These are phyloP conservation scores for Cataglyphis rosenhaueri DNA, from an alignment of 2,888 invertebrate species.

Conservation along the genomic window DNA sequence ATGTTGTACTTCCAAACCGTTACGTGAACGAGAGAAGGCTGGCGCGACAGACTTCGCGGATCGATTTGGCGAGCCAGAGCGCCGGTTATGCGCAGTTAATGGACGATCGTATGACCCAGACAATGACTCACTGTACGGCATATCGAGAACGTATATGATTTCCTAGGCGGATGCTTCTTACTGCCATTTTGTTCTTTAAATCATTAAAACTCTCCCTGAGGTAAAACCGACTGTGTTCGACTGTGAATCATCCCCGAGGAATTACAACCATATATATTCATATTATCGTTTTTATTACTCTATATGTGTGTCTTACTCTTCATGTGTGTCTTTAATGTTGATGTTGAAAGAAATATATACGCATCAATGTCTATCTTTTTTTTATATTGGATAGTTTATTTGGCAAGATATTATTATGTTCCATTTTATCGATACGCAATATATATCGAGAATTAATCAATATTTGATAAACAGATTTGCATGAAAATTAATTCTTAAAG, in stretches of 20 bases:
- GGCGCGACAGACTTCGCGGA: conserved; percentile 53
- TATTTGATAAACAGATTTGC: conserved; percentile 1
- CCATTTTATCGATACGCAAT: neutral
- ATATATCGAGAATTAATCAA: conserved; percentile 11
- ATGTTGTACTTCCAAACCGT: conserved; percentile 54
- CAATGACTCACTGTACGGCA: conserved; percentile 56
- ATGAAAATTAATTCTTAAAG: conserved; percentile 19
- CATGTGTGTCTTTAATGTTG: neutral
- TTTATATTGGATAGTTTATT: conserved; percentile 5
- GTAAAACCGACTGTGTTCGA: conserved; percentile 6
- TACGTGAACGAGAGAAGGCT: conserved; percentile 50
- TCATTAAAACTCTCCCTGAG: conserved; percentile 48
- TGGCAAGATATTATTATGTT: neutral
- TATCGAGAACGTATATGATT: conserved; percentile 18
- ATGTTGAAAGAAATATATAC: neutral
- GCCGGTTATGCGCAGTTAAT: conserved; percentile 66
- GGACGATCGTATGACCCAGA: conserved; percentile 63
- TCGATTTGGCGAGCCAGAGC: conserved; percentile 59
- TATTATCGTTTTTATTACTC: neutral
- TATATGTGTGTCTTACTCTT: neutral
- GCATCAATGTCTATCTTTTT: neutral
- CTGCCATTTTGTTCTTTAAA: conserved; percentile 67
- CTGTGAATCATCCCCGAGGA: conserved; percentile 31
- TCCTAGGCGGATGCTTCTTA: conserved; percentile 55
- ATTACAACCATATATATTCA: neutral